Percentiles rank a stretch among this genome's conserved stretches.
Evolutionary conservation across 2,113 vertebrate species (phyloP).

Genomic region (Cyanoramphus novaezelandiae): DNA sequence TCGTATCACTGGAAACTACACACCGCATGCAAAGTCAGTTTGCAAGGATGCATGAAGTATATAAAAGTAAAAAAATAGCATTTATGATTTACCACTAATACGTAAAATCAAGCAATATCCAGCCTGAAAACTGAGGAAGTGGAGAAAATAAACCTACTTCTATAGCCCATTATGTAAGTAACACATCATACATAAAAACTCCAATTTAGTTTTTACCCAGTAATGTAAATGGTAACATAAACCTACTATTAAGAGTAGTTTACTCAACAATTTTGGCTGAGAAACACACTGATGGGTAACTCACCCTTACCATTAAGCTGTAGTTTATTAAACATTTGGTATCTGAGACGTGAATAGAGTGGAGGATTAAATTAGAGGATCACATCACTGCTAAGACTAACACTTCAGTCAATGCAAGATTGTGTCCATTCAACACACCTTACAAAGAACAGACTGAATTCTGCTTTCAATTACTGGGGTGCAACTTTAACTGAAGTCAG

Average conservation of each 20-base stretch:
- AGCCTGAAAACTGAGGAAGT: neutral
- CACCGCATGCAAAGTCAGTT: neutral
- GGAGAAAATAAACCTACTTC: slow-evolving; percentile 16
- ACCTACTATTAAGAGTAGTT: slow-evolving; percentile 26
- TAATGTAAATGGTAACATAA: slow-evolving; percentile 23
- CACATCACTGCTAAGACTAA: slow-evolving; percentile 34
- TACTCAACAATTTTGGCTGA: slow-evolving; percentile 30
- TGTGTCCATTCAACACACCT: slow-evolving; percentile 38
- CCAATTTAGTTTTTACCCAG: slow-evolving; percentile 2
- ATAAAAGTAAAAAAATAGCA: neutral
- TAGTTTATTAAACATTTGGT: slow-evolving; percentile 10
- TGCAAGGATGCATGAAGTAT: neutral
- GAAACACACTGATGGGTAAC: neutral
- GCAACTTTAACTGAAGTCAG: slow-evolving; percentile 56
- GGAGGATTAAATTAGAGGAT: slow-evolving; percentile 53
- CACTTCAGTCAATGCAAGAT: slow-evolving; percentile 25
- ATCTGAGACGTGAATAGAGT: neutral
- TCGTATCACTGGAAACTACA: neutral
- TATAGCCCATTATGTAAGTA: neutral
- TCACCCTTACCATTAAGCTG: slow-evolving; percentile 21
- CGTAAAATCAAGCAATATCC: neutral
- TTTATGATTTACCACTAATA: neutral
- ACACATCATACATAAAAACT: neutral
- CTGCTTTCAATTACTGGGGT: slow-evolving; percentile 68
- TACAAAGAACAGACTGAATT: slow-evolving; percentile 40